Evolutionary conservation across 2,797 vertebrate species (phyloP).

Genomic region (Myripristis murdjan): DNA sequence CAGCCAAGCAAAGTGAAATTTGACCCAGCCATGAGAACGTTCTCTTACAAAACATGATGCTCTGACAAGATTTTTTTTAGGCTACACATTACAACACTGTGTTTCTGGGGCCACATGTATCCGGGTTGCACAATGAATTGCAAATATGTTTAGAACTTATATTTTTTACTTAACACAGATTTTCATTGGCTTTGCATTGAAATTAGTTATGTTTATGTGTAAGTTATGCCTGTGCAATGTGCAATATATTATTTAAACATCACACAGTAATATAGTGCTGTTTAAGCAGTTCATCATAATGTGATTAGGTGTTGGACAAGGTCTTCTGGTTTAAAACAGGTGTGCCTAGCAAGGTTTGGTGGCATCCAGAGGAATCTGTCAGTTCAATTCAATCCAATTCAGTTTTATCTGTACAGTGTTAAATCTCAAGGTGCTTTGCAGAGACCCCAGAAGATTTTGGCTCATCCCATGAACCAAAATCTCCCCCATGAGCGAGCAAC

Average conservation of each 20-base stretch:
- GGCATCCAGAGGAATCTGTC: too few relatives aligned
- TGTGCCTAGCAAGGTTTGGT: too few relatives aligned
- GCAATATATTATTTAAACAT: neutral
- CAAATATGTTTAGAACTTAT: neutral
- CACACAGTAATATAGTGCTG: too few relatives aligned
- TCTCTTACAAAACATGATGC: conserved; percentile 38
- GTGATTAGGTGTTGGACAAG: too few relatives aligned
- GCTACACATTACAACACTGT: conserved; percentile 21
- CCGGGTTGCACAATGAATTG: conserved; percentile 26
- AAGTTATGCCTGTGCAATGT: neutral
- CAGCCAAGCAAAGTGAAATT: conserved; percentile 71
- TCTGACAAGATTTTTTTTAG: conserved; percentile 48
- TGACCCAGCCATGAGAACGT: conserved; percentile 56
- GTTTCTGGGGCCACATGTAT: conserved; percentile 12
- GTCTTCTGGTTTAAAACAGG: too few relatives aligned
- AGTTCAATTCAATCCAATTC: too few relatives aligned
- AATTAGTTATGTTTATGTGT: neutral
- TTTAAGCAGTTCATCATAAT: too few relatives aligned
- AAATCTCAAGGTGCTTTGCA: too few relatives aligned
- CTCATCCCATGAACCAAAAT: too few relatives aligned
- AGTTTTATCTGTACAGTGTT: too few relatives aligned
- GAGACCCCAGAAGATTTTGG: too few relatives aligned
- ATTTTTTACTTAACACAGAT: neutral
- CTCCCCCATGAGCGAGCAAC: too few relatives aligned
- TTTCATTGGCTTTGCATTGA: neutral